A percentile compares a stretch with the other conserved stretches of the same genome.
Conservation (phyloP, 2,797 vertebrate genomes). For the Oceanodroma leucorhoa region DNA sequence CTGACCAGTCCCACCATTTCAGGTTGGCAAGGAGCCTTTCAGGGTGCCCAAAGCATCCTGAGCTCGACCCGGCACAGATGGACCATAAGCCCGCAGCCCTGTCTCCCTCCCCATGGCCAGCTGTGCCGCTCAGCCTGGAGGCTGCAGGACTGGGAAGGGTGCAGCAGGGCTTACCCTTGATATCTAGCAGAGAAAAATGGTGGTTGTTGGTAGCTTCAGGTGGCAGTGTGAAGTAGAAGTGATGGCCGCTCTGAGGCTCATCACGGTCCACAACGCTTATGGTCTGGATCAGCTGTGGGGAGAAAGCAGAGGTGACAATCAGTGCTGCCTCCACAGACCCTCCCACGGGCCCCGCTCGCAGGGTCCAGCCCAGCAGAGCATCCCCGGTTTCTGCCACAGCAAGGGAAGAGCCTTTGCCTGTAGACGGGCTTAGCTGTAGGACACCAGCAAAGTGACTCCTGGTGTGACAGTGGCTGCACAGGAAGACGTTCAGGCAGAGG, state of each 20-base stretch:
- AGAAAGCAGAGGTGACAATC: background rate
- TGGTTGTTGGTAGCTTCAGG: slow-evolving; percentile 87
- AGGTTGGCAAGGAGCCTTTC: background rate
- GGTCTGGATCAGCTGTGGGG: slow-evolving; percentile 91
- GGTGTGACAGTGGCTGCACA: fast-evolving
- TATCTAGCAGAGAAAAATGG: slow-evolving; percentile 91
- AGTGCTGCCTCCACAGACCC: background rate
- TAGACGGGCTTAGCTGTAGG: fast-evolving
- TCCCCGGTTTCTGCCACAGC: fast-evolving
- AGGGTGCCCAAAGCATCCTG: background rate
- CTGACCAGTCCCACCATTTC: background rate
- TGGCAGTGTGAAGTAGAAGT: slow-evolving; percentile 89
- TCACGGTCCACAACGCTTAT: slow-evolving; percentile 96
- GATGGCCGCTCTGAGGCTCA: slow-evolving; percentile 92
- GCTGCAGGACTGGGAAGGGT: background rate
- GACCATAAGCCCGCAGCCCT: fast-evolving
- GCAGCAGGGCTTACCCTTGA: slow-evolving; percentile 84
- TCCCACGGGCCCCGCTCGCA: fast-evolving
- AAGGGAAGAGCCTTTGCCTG: background rate
- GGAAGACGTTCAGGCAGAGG: background rate
- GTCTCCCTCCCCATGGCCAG: background rate
- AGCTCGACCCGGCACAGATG: background rate
- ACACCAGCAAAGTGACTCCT: background rate
- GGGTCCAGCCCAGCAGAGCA: background rate
- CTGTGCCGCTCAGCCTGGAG: background rate